A percentile compares a stretch with the other conserved stretches of the same genome.
Evolutionary conservation across 23 tunicate genomes (phyloP).

Genomic region (Styela plicata): DNA sequence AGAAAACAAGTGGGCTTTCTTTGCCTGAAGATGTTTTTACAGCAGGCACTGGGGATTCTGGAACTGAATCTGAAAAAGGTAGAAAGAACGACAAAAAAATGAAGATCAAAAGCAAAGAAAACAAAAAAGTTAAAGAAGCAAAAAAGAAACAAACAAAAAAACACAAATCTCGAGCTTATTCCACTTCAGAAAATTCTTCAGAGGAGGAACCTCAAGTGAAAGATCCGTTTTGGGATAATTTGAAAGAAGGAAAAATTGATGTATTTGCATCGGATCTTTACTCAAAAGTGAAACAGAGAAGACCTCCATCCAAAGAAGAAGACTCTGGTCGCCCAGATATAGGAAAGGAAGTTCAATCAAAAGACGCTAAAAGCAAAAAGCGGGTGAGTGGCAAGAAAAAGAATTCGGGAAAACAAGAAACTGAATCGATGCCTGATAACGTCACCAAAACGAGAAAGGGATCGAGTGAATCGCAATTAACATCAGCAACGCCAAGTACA

Average conservation of each 20-base stretch:
- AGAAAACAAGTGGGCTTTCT: constrained; percentile 10
- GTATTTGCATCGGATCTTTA: constrained; percentile 50
- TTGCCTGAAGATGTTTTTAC: constrained; percentile 16
- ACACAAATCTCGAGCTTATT: no score
- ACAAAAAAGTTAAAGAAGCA: neutral
- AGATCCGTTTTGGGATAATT: constrained; percentile 74
- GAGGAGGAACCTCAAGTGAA: constrained; percentile 62
- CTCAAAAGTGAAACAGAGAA: constrained; percentile 54
- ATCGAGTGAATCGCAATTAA: neutral
- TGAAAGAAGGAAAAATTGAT: constrained; percentile 50
- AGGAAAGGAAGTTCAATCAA: neutral
- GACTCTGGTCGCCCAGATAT: neutral
- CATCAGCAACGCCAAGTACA: neutral
- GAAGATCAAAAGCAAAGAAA: neutral
- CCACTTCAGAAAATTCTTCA: neutral
- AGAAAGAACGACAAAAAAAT: neutral
- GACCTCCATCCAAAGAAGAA: constrained; percentile 19
- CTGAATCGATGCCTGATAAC: neutral
- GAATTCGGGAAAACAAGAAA: constrained; percentile 15
- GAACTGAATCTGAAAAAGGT: neutral
- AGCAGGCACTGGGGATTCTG: neutral
- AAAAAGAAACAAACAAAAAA: neutral
- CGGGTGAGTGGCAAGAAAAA: neutral
- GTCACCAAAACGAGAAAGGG: neutral
- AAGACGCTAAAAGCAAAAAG: neutral